phyloP scores from a whole-genome alignment of 1,140 invertebrate species.

The Bombus turneri region DNA sequence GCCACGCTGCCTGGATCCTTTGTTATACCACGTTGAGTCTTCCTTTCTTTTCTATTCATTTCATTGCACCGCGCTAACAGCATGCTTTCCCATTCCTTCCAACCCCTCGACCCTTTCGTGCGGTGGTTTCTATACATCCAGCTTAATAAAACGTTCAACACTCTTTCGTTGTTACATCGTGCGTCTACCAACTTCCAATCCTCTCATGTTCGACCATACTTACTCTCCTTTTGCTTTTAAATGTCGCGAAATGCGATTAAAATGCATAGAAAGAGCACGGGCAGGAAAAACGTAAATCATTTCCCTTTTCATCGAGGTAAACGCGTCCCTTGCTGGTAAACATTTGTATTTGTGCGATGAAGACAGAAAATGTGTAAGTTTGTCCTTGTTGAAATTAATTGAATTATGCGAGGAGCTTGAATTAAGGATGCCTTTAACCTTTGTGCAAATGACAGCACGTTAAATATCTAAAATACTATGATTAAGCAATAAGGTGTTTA shows the following conservation, averaged over 20 bases:
- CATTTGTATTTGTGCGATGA: neutral
- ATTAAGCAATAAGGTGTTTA: neutral
- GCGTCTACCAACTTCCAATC: neutral
- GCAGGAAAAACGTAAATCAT: neutral
- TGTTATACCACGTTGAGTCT: conserved; percentile 55
- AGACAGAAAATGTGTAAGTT: neutral
- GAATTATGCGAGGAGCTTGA: neutral
- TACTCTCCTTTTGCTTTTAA: neutral
- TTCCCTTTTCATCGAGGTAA: neutral
- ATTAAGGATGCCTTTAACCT: no score
- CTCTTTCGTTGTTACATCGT: conserved; percentile 25
- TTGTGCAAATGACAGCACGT: neutral
- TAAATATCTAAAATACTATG: no score
- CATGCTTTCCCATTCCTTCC: neutral
- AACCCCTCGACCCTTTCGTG: neutral
- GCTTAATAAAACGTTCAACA: conserved; percentile 61
- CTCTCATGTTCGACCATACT: neutral
- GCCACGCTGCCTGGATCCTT: conserved; percentile 47
- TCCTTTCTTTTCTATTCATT: conserved; percentile 50
- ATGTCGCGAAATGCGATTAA: neutral
- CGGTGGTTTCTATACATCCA: conserved; percentile 52
- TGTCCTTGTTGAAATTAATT: neutral
- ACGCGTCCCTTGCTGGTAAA: no score
- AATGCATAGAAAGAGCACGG: neutral
- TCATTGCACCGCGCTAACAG: conserved; percentile 34